Conservation (phyloP, 37 sponge, comb jelly and placozoan species). For the Oscarella lobularis region DNA sequence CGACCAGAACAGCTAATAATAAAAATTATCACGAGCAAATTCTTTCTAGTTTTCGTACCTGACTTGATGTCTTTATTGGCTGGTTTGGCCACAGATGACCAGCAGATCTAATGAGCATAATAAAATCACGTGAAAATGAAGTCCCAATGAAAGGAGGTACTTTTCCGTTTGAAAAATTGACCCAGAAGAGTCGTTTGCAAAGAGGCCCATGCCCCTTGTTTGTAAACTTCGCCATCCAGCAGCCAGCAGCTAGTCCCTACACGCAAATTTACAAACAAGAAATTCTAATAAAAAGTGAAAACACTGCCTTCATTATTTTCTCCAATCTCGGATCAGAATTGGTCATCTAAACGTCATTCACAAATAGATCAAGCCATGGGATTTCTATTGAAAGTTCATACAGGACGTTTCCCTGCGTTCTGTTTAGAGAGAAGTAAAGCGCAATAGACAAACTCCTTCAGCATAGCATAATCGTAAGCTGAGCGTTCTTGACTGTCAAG, state of each 20-base stretch:
- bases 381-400: too few species aligned
- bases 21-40: not conserved
- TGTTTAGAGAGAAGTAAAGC: slow-evolving; percentile 44
- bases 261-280: too few species aligned
- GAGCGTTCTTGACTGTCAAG: slow-evolving; percentile 24
- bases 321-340: too few species aligned
- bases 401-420: too few species aligned
- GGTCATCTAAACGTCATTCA: too few species aligned
- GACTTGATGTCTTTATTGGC: slow-evolving; percentile 14
- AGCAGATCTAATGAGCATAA: slow-evolving; percentile 46
- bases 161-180: slow-evolving; percentile 21
- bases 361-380: too few species aligned
- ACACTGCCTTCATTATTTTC: too few species aligned
- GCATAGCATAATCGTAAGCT: slow-evolving; percentile 47
- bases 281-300: too few species aligned
- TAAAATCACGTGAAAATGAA: too few species aligned
- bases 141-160: too few species aligned
- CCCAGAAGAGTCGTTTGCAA: slow-evolving; percentile 51
- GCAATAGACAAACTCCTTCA: slow-evolving; percentile 44
- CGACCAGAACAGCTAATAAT: not conserved
- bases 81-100: slow-evolving; percentile 16
- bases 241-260: slow-evolving; percentile 21
- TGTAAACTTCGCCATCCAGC: slow-evolving; percentile 69
- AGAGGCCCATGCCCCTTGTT: slow-evolving; percentile 59
- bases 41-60: not conserved